Percentiles rank a stretch among this genome's conserved stretches.
Evolutionary conservation across 1,140 invertebrate genomes (phyloP).

Genomic region (Temnothorax longispinosus): DNA sequence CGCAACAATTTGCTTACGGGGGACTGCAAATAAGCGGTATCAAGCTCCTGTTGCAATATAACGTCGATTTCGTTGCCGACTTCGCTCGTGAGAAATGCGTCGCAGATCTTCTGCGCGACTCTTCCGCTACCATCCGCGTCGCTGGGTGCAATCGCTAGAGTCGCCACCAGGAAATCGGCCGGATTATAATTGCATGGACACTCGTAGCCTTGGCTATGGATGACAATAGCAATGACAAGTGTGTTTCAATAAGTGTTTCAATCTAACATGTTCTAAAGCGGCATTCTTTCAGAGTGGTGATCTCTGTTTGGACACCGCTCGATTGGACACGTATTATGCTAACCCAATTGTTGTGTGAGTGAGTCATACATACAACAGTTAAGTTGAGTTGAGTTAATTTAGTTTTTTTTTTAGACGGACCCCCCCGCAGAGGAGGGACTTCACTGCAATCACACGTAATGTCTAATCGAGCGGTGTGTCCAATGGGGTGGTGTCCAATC

Average conservation of each 20-base stretch:
- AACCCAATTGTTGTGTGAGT: no score
- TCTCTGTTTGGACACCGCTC: no score
- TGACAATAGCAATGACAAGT: not conserved
- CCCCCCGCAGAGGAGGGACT: no score
- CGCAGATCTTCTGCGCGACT: constrained; percentile 90
- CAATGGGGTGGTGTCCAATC: no score
- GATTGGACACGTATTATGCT: no score
- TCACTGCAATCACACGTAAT: no score
- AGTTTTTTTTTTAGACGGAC: no score
- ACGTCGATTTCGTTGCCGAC: constrained; percentile 91
- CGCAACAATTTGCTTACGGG: constrained; percentile 8
- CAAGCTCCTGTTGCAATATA: constrained; percentile 87
- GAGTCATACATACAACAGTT: no score
- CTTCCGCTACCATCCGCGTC: constrained; percentile 89
- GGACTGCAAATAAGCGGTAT: not conserved
- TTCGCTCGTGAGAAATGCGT: constrained; percentile 92
- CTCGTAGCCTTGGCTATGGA: constrained; percentile 89
- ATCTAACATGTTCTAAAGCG: not conserved
- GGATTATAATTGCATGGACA: constrained; percentile 95
- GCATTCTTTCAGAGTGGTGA: not conserved
- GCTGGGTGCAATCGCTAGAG: constrained; percentile 92
- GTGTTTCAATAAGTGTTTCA: not conserved
- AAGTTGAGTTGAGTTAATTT: no score
- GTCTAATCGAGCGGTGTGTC: no score
- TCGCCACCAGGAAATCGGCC: constrained; percentile 96